Evolutionary conservation across 1,140 invertebrate species (phyloP).

Genomic region (Eriosoma lanigerum): DNA sequence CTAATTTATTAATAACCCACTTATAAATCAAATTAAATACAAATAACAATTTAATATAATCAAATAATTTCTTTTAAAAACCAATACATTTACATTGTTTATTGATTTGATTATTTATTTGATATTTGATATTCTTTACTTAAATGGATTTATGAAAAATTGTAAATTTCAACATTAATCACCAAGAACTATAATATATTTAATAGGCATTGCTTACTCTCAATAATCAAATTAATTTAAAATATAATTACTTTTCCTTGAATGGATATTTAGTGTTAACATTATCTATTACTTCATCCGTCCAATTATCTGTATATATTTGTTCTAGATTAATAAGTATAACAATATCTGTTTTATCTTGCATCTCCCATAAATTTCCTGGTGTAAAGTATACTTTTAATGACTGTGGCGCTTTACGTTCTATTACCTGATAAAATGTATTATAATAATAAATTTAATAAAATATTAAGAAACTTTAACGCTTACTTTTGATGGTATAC

Average conservation of each 20-base stretch:
- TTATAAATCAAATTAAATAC: no score
- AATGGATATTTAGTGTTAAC: constrained; percentile 21
- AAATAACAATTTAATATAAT: no score
- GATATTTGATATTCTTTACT: no score
- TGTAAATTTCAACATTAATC: no score
- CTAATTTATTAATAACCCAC: no score
- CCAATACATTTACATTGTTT: no score
- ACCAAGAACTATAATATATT: background rate
- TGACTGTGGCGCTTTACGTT: background rate
- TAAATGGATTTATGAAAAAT: no score
- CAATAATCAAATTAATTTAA: background rate
- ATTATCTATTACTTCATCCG: background rate
- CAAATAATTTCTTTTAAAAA: no score
- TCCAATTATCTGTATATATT: background rate
- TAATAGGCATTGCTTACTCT: background rate
- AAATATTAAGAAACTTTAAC: background rate
- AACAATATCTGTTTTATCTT: background rate
- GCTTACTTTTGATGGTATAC: constrained; percentile 54
- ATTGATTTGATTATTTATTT: no score
- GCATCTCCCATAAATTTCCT: constrained; percentile 35
- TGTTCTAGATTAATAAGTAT: constrained; percentile 1
- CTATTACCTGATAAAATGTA: background rate
- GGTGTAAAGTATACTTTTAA: constrained; percentile 1
- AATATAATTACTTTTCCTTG: constrained; percentile 40
- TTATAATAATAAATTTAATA: background rate